A percentile compares a stretch with the other conserved stretches of the same genome.
Conservation (phyloP, 2,113 vertebrate species). For the Brienomyrus longianalis region DNA sequence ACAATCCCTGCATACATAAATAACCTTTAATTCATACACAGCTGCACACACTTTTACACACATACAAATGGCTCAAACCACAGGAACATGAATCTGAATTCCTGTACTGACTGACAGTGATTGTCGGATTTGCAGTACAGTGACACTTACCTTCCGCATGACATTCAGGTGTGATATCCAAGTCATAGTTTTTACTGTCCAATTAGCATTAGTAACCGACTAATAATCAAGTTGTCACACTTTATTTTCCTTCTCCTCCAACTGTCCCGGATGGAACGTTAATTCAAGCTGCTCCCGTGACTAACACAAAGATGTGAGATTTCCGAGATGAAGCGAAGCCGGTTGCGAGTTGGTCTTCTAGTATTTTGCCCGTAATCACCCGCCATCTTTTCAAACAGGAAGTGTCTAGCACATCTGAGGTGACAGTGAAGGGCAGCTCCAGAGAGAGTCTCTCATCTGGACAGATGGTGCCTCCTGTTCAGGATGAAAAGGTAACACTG, state of each 20-base stretch:
- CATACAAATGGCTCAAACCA: neutral
- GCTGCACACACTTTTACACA: neutral
- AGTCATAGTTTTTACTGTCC: constrained; percentile 20
- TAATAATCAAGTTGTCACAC: constrained; percentile 37
- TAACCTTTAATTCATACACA: neutral
- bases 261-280: constrained; percentile 27
- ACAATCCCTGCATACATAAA: neutral
- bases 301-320: neutral
- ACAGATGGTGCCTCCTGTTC: constrained; percentile 46
- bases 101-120: neutral
- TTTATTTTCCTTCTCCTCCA: constrained; percentile 35
- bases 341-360: neutral
- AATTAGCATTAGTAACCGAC: constrained; percentile 35
- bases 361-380: constrained; percentile 38
- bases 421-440: constrained; percentile 53
- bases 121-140: neutral
- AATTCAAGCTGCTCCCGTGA: constrained; percentile 26
- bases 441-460: constrained; percentile 52
- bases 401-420: constrained; percentile 61
- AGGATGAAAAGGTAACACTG: constrained; percentile 61
- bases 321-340: constrained; percentile 7
- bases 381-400: constrained; percentile 58
- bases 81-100: neutral
- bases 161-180: constrained; percentile 30
- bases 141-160: neutral